These are phyloP conservation scores for Phymatocera aterrima DNA, from an alignment of 2,888 invertebrate genomes.

Conservation along the genomic window DNA sequence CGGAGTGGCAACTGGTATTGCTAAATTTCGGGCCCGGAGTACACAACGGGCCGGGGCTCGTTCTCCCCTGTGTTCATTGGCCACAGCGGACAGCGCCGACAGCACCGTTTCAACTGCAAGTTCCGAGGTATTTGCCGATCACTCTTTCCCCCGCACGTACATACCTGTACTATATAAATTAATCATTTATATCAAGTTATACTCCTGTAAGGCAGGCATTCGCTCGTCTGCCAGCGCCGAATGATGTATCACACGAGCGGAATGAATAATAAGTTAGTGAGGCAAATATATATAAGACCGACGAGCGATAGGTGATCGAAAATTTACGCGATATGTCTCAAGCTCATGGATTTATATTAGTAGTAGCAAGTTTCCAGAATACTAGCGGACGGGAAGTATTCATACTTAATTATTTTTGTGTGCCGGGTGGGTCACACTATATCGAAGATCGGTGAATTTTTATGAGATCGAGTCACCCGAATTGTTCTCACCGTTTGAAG, in stretches of 20 bases:
- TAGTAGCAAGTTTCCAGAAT: too few relatives aligned
- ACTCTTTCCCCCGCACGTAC: not conserved
- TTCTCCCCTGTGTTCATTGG: conserved; percentile 65
- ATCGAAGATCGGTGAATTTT: too few relatives aligned
- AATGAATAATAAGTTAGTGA: not conserved
- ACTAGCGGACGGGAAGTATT: too few relatives aligned
- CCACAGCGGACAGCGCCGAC: conserved; percentile 67
- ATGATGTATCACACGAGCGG: not conserved
- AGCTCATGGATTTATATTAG: too few relatives aligned
- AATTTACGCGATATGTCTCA: too few relatives aligned
- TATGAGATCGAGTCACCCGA: too few relatives aligned
- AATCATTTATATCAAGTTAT: not conserved
- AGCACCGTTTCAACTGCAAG: conserved; percentile 66
- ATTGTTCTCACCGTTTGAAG: too few relatives aligned
- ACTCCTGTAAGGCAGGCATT: not conserved
- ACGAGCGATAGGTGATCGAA: not conserved
- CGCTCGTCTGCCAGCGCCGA: not conserved
- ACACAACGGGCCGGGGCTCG: conserved; percentile 63
- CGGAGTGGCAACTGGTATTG: conserved; percentile 66
- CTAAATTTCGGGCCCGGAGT: conserved; percentile 67
- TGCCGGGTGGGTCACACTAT: too few relatives aligned
- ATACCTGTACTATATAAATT: too few relatives aligned
- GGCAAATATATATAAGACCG: not conserved
- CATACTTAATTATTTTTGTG: too few relatives aligned
- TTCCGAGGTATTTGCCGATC: conserved; percentile 64